phyloP scores from a whole-genome alignment of 2,113 vertebrate species.

The Artemisiospiza belli region DNA sequence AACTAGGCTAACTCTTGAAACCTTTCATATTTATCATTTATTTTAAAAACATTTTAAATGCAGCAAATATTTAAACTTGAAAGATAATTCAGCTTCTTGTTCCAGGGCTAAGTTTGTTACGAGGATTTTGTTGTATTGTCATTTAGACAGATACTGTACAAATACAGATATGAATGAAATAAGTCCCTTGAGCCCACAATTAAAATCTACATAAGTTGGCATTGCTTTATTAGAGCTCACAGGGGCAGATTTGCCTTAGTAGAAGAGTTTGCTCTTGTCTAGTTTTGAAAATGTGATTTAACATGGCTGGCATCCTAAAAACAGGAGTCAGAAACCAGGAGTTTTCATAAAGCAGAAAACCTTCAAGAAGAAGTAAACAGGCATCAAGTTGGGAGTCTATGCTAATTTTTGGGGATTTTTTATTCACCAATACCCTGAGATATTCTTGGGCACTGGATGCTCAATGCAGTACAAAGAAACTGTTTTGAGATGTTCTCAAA shows the following conservation, averaged over 20 bases:
- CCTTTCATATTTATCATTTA: not conserved
- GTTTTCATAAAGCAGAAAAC: not conserved
- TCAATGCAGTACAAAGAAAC: not conserved
- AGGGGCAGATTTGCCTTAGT: not conserved
- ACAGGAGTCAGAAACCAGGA: not conserved
- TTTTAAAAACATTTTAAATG: constrained; percentile 7
- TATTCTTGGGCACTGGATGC: not conserved
- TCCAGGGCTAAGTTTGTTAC: not conserved
- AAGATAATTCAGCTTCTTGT: not conserved
- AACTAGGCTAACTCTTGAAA: not conserved
- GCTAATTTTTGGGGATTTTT: not conserved
- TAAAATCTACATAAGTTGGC: not conserved
- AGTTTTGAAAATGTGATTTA: not conserved
- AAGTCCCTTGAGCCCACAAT: not conserved
- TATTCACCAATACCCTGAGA: not conserved
- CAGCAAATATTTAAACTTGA: not conserved
- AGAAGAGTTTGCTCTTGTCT: not conserved
- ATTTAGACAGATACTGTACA: not conserved
- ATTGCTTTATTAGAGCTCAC: not conserved
- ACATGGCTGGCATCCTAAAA: not conserved
- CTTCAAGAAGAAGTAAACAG: not conserved
- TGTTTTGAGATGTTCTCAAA: not conserved
- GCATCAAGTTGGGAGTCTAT: not conserved
- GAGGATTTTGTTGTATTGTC: not conserved
- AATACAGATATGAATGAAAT: not conserved